Conservation (phyloP, 2,113 vertebrate genomes). For the Petrocephalus microphthalmus region DNA sequence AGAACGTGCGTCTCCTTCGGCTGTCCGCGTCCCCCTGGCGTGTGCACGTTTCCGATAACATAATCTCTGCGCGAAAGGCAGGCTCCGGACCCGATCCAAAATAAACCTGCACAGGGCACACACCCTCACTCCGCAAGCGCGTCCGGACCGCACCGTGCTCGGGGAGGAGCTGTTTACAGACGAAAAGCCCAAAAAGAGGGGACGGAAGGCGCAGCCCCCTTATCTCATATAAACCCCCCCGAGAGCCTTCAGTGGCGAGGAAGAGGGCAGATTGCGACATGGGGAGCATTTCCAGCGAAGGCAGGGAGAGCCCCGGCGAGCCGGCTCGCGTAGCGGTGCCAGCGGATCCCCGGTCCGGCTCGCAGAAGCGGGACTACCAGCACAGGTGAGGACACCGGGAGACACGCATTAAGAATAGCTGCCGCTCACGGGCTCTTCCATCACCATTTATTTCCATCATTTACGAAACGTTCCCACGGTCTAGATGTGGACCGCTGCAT, state of each 20-base stretch:
- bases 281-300: conserved; percentile 38
- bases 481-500: background rate
- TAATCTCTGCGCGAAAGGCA: conserved; percentile 44
- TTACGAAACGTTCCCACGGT: background rate
- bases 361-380: conserved; percentile 39
- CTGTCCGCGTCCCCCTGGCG: conserved; percentile 10
- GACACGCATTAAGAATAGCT: background rate
- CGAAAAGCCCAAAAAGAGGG: background rate
- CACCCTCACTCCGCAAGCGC: conserved; percentile 13
- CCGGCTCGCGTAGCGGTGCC: background rate
- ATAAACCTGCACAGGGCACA: background rate
- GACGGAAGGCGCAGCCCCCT: background rate
- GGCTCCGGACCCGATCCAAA: background rate
- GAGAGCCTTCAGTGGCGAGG: background rate
- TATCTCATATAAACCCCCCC: background rate
- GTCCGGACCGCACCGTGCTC: background rate
- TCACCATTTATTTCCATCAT: background rate
- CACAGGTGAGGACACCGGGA: conserved; percentile 59
- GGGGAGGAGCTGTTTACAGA: conserved; percentile 29
- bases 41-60: conserved; percentile 57
- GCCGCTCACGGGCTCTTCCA: background rate
- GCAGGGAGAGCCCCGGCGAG: background rate
- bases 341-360: conserved; percentile 20
- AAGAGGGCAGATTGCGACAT: conserved; percentile 21
- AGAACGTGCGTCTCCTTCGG: background rate